Evolutionary conservation across 2,888 invertebrate species (phyloP), one percentile per base, ranked within the genome.

Genomic region (Harmothoe impar): DNA sequence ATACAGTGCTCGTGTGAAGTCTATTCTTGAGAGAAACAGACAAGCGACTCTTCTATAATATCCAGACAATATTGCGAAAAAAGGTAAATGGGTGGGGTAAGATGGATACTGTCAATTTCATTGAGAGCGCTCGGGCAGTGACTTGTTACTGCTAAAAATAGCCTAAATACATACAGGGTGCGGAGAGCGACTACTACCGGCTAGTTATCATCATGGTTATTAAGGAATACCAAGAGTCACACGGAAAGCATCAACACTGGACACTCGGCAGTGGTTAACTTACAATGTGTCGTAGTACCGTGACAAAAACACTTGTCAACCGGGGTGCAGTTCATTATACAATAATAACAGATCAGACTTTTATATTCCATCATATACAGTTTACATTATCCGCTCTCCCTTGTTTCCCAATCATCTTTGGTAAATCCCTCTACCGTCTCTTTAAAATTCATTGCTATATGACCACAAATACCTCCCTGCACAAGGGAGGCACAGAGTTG

Each of bases 61-160:
- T 29, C 31, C 77, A 1, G 25, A 77, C 25, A 31, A 25, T 77
- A 77, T 15, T 77, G 25, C 29, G 25, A 77, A 77, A 25, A 77
- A n/a, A 31, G 1, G 29, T 29, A 0, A n/a, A 77, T 29, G 3
- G 29, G 62, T 5, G n/a, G 62, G 20, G 7, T 3, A 62, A n/a
- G 15, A 62, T 5, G 20, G 62, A 62, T 62, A 62, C 62, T 20
- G n/a, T 62, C 62, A 62, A 62, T 62, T 62, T 62, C 62, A 62
- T 62, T 62, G 23, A 62, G 20, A 62, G 62, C 62, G 20, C 62
- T 62, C 15, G 62, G 62, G 62, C 62, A 62, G 62, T 62, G n/a
- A n/a, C n/a, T n/a, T n/a, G 62, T 62, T 62, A 62, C 62, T 62
- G 62, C 62, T 62, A 62, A 62, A 62, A 62, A 62, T 62, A 62